Conservation (phyloP, 2,113 vertebrate genomes). For the Sorex araneus region DNA sequence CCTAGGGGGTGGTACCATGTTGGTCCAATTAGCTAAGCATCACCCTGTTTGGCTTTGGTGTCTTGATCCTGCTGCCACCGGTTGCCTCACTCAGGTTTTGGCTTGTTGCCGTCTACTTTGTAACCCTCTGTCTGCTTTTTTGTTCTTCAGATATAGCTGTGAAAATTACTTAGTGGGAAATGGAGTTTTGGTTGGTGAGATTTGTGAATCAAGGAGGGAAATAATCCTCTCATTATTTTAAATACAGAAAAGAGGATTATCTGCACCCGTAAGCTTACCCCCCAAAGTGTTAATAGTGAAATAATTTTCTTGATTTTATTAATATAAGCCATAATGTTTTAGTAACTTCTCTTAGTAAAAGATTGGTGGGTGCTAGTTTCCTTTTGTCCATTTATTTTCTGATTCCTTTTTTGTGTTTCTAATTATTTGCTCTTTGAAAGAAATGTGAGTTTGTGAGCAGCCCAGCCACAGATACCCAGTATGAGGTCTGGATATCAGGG, state of each 20-base stretch:
- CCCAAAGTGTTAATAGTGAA: background rate
- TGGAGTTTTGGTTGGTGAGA: slow-evolving; percentile 37
- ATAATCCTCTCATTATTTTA: slow-evolving; percentile 71
- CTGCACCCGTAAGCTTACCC: background rate
- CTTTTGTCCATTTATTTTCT: slow-evolving; percentile 3
- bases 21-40: background rate
- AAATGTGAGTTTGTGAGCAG: slow-evolving; percentile 39
- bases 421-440: slow-evolving; percentile 57
- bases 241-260: slow-evolving; percentile 65
- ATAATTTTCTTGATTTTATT: slow-evolving; percentile 70
- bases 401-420: background rate
- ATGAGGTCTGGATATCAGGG: background rate
- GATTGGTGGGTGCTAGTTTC: slow-evolving; percentile 53
- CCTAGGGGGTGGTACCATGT: background rate
- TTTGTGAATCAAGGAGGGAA: slow-evolving; percentile 55
- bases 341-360: slow-evolving; percentile 65
- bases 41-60: background rate
- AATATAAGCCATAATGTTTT: slow-evolving; percentile 70
- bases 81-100: background rate
- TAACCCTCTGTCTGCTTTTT: slow-evolving; percentile 47
- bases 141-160: slow-evolving; percentile 56
- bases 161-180: slow-evolving; percentile 72
- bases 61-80: background rate
- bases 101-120: background rate
- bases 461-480: background rate